Percentiles rank a stretch among this genome's conserved stretches.
Conservation (phyloP, 2,797 vertebrate species). For the Leucoraja ocellata region DNA sequence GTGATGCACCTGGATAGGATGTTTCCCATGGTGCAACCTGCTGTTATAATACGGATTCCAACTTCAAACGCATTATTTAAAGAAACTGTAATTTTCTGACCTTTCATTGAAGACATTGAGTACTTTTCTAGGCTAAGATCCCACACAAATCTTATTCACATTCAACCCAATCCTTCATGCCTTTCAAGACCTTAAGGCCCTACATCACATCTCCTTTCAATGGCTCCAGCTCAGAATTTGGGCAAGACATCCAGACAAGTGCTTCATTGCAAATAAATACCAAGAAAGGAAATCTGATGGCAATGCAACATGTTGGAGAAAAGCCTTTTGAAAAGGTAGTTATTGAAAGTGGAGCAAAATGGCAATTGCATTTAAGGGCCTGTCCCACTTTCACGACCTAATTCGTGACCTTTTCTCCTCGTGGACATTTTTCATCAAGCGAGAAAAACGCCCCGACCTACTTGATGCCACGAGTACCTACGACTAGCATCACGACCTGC, state of each 20-base stretch:
- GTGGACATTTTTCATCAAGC: too few species aligned
- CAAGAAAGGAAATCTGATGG: not conserved
- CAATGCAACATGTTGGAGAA: not conserved
- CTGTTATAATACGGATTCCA: not conserved
- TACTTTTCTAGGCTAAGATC: not conserved
- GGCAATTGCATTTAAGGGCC: not conserved
- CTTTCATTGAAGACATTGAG: not conserved
- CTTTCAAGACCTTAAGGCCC: not conserved
- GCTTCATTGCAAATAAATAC: not conserved
- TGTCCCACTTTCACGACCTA: too few species aligned
- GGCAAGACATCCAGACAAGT: not conserved
- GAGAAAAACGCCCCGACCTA: too few species aligned
- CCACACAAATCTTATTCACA: not conserved
- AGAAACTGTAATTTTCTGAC: not conserved
- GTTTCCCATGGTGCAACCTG: too few species aligned
- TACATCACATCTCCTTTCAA: not conserved
- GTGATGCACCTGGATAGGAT: too few species aligned
- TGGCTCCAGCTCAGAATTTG: not conserved
- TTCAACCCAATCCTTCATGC: not conserved
- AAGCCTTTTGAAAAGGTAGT: not conserved
- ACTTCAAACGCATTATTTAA: not conserved
- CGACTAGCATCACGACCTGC: too few species aligned
- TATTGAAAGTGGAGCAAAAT: not conserved
- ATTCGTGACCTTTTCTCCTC: too few species aligned
- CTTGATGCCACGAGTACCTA: too few species aligned